These are phyloP conservation scores for Dione juno DNA, from an alignment of 2,888 invertebrate genomes.

Conservation along the genomic window DNA sequence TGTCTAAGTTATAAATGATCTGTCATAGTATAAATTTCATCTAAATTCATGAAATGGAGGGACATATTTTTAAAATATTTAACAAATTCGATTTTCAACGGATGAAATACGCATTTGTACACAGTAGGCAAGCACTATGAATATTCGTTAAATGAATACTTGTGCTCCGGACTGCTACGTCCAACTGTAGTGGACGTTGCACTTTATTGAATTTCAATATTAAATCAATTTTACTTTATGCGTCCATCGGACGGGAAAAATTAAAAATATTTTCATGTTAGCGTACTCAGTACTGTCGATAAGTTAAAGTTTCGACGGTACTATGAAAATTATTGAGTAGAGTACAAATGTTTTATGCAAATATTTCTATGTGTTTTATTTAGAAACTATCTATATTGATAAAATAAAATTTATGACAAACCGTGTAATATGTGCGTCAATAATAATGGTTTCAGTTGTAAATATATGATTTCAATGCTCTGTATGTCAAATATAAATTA, in stretches of 20 bases:
- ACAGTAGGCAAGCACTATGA: neutral
- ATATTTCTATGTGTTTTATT: neutral
- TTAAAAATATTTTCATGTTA: conserved; percentile 37
- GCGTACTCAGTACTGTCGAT: conserved; percentile 2
- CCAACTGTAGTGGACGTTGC: conserved; percentile 49
- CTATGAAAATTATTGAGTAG: conserved; percentile 7
- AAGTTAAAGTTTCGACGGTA: neutral
- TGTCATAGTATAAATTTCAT: no score
- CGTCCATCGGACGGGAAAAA: conserved; percentile 33
- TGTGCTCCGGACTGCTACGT: conserved; percentile 23
- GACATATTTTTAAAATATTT: neutral
- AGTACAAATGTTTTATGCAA: neutral
- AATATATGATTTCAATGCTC: no score
- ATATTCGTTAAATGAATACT: neutral
- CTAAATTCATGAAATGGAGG: neutral
- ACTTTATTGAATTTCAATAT: conserved; percentile 61
- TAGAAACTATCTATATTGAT: no score
- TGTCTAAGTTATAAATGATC: no score
- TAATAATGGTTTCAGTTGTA: no score
- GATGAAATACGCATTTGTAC: neutral
- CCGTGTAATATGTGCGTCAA: no score
- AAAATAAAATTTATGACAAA: no score
- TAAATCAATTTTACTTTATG: conserved; percentile 48
- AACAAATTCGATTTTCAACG: neutral
- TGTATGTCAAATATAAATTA: no score